Base-by-base conservation (phyloP, 2,888 invertebrate species). In the Miltochrista miniata region DNA sequence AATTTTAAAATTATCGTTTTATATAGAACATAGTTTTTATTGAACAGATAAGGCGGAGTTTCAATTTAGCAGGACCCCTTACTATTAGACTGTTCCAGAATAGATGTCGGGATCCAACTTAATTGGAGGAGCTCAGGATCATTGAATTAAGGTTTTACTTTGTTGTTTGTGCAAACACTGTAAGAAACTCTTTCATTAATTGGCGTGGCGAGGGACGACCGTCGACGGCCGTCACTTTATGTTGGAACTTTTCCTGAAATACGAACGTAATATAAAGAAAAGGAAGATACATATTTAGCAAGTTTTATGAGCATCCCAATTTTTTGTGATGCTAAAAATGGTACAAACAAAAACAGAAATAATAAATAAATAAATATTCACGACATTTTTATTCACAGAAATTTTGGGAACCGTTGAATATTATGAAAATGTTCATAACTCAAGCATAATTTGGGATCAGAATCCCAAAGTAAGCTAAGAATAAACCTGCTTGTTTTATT, bases 111-210 rank as follows among this genome's bases (percentile, higher is more conserved):
- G 43, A 56, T 49, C 35, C 33, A 46, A 40, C 48, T 41, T 7
- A 43, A 49, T 45, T 61, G 38, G 47, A 51, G 36, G 7, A 43
- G 45, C 40, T 45, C n/a, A 10, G 41, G 10, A 35, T 41, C 36
- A 51, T 51, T 41, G 37, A 11, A 41, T 56, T 24, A 34, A n/a
- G 10, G 36, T 48, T 49, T 15, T 35, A 45, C 31, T 37, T 24
- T 46, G 12, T 50, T 46, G 9, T 42, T 35, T 8, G 31, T 18
- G 11, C 33, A 38, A 51, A 45, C 29, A 37, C 46, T 46, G 7
- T 31, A 47, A 39, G 36, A 39, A 35, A 42, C 34, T 50, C 33
- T 35, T 15, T 13, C 29, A 39, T 45, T 51, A 46, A 54, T 48
- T 30, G 40, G 18, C 31, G 36, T 3, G 11, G 46, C 10, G 34